These are phyloP conservation scores for Salpingus planirostris DNA, from an alignment of 2,888 invertebrate species.

Conservation along the genomic window DNA sequence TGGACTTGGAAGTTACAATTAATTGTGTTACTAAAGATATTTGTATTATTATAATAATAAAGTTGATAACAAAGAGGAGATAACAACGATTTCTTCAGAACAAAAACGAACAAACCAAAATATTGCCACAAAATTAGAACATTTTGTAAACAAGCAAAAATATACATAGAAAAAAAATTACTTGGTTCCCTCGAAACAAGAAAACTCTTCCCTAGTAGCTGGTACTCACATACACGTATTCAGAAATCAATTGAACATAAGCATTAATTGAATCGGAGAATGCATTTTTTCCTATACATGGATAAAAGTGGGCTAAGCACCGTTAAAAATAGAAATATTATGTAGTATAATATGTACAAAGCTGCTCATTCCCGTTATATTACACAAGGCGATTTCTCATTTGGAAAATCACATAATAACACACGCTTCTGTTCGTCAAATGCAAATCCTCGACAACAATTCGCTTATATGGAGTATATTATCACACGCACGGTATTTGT, in stretches of 20 bases:
- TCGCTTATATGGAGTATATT: slow-evolving; percentile 21
- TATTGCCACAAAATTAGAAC: slow-evolving; percentile 28
- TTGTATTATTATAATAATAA: too few relatives aligned
- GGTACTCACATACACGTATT: too few relatives aligned
- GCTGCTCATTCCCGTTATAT: slow-evolving; percentile 8
- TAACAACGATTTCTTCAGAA: too few relatives aligned
- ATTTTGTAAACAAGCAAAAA: slow-evolving; percentile 21
- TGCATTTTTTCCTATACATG: too few relatives aligned
- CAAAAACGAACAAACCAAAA: slow-evolving; percentile 14
- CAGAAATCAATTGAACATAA: too few relatives aligned
- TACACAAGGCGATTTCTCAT: slow-evolving; percentile 13
- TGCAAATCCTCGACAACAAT: slow-evolving; percentile 22
- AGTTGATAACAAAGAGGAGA: too few relatives aligned
- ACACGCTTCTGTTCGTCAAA: slow-evolving; percentile 8
- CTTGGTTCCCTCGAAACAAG: slow-evolving; percentile 1
- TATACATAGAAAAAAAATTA: slow-evolving; percentile 5
- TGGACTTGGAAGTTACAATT: too few relatives aligned
- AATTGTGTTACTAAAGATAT: too few relatives aligned
- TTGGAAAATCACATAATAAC: slow-evolving; percentile 2
- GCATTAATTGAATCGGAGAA: slow-evolving; percentile 16
- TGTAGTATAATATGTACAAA: slow-evolving; percentile 9
- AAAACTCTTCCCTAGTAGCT: too few relatives aligned
- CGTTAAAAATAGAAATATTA: too few relatives aligned
- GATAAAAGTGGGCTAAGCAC: too few relatives aligned
- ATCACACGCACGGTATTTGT: slow-evolving; percentile 17